Evolutionary conservation across 2,888 invertebrate species (phyloP).

Genomic region (Brenthis ino): DNA sequence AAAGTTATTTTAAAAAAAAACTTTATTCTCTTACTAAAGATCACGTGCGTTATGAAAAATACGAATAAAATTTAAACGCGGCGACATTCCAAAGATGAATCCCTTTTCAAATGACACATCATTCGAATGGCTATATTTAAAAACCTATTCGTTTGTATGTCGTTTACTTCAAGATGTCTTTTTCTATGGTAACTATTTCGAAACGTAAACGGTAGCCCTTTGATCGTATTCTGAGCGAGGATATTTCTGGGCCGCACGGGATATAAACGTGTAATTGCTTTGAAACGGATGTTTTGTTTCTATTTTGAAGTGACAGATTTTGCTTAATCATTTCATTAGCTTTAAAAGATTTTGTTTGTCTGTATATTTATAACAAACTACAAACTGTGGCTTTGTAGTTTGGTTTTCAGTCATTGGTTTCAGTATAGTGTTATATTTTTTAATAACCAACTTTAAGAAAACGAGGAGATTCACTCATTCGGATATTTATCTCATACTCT

Average conservation of each 20-base stretch:
- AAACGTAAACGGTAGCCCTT: conserved; percentile 4
- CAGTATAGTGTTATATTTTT: too few relatives aligned
- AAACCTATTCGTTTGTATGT: conserved; percentile 6
- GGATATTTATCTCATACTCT: too few relatives aligned
- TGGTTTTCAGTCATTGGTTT: too few relatives aligned
- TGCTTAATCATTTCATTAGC: conserved; percentile 16
- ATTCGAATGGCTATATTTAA: conserved; percentile 16
- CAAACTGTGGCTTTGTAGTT: background rate
- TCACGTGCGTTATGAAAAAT: too few relatives aligned
- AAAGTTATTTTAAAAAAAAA: too few relatives aligned
- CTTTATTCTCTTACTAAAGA: too few relatives aligned
- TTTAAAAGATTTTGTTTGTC: conserved; percentile 1
- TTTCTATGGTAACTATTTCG: conserved; percentile 10
- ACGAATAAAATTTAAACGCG: background rate
- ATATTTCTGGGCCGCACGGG: conserved; percentile 3
- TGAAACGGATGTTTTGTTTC: conserved; percentile 24
- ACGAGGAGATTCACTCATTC: too few relatives aligned
- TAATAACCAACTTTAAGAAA: too few relatives aligned
- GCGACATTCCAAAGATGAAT: conserved; percentile 4
- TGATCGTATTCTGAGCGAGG: background rate
- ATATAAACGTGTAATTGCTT: conserved; percentile 7
- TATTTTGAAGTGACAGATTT: conserved; percentile 19
- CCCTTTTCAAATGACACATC: conserved; percentile 2
- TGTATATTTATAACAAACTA: background rate
- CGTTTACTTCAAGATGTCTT: conserved; percentile 18